Evolutionary conservation across 2,797 vertebrate species (phyloP), one percentile per base, ranked within the genome.

Genomic region (Danio choprae): DNA sequence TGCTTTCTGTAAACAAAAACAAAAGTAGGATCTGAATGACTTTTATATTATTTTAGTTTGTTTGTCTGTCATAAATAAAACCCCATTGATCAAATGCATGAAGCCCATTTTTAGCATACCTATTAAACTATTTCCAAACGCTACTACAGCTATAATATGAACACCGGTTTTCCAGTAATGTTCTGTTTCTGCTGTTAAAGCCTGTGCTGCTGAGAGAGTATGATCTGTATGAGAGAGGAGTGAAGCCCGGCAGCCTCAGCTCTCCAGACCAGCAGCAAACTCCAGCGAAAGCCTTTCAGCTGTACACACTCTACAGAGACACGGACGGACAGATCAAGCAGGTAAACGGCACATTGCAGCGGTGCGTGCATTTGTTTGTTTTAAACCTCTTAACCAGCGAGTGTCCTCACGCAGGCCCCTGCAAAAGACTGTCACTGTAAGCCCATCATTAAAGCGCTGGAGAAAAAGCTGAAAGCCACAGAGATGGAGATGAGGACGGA

Each of bases 401-500:
- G 7, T 10, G 79, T 41, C 65, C 38, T 53, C 22, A 29, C 51
- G 13, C 72, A 98, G 96, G 95, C 95, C 22, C 93, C 95, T 0
- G 93, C 94, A 79, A 92, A 92, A 11, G 93, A 94, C 64, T 98
- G 96, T 87, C 92, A 92, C 48, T 97, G 96, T 88, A 93, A 94
- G 84, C 95, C 95, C 13, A 89, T 95, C 7, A 90, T 97, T 83
- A 93, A 91, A 86, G 96, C 94, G 87, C 88, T 97, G 87, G 94
- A 96, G 88, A 95, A 93, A 69, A 92, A 96, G 81, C 43, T 98
- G 86, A 94, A 94, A 86, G 94, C 93, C 71, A 92, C 94, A 0
- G 92, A 96, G 88, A 94, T 96, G 87, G 96, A 97, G 86, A 93
- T 97, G 86, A 95, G 90, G 88, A 90, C 94, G 20, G 95, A 96